These are phyloP conservation scores for Nanorana parkeri DNA, from an alignment of 2,113 vertebrate genomes.

Conservation along the genomic window DNA sequence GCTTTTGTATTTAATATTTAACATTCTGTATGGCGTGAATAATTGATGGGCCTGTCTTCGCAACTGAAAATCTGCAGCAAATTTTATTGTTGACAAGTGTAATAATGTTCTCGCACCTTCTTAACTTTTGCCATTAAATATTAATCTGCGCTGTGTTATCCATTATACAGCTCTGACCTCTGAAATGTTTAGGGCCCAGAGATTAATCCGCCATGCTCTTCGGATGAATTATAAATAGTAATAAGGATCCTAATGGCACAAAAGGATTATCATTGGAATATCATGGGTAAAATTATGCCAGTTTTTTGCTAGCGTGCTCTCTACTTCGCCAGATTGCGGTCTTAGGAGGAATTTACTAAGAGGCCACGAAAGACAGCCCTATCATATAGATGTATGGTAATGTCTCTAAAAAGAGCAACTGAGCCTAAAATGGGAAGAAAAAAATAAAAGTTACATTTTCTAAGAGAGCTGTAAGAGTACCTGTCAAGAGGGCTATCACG, in stretches of 20 bases:
- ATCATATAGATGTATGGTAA: no score
- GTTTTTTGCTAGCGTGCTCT: no score
- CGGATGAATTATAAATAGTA: conserved; percentile 48
- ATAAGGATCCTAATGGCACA: conserved; percentile 31
- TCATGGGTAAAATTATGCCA: not conserved
- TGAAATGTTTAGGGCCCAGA: conserved; percentile 53
- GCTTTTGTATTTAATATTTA: conserved; percentile 74
- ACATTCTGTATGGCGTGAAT: conserved; percentile 69
- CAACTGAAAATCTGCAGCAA: conserved; percentile 65
- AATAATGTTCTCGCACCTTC: conserved; percentile 65
- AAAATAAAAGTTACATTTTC: no score
- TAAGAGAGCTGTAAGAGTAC: no score
- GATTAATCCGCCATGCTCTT: conserved; percentile 49
- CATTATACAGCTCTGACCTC: conserved; percentile 56
- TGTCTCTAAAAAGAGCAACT: no score
- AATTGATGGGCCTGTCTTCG: conserved; percentile 67
- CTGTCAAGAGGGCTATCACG: no score
- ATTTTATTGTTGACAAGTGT: conserved; percentile 71
- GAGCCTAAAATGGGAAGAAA: no score
- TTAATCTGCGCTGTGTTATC: conserved; percentile 66
- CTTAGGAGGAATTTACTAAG: not conserved
- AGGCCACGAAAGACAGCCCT: no score
- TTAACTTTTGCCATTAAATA: conserved; percentile 67
- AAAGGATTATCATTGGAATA: conserved; percentile 22
- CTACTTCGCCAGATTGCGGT: no score